phyloP scores from a whole-genome alignment of 1,140 invertebrate species.

The Caerostris extrusa region DNA sequence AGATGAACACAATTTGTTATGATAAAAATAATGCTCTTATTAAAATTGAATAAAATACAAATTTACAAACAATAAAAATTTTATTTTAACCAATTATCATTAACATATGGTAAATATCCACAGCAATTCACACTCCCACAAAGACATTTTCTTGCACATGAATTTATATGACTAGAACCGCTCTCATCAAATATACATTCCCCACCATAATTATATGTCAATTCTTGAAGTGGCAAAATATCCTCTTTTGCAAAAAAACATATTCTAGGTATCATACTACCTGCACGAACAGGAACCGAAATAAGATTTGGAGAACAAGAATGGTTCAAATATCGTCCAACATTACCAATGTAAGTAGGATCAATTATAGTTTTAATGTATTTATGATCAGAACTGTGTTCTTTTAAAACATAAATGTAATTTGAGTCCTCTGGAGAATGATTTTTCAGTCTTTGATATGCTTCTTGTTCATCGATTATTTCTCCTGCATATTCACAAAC shows the following conservation, averaged over 20 bases:
- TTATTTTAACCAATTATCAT: slow-evolving; percentile 42
- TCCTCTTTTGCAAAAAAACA: slow-evolving; percentile 74
- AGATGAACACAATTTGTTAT: too few relatives aligned
- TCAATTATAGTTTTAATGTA: slow-evolving; percentile 69
- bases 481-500: slow-evolving; percentile 78
- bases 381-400: slow-evolving; percentile 33
- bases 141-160: slow-evolving; percentile 29
- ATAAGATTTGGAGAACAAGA: slow-evolving; percentile 94
- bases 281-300: slow-evolving; percentile 84
- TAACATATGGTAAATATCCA: slow-evolving; percentile 48
- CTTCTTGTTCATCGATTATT: slow-evolving; percentile 71
- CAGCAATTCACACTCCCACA: slow-evolving; percentile 16
- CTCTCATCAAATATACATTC: neutral
- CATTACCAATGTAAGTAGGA: slow-evolving; percentile 88
- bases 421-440: slow-evolving; percentile 31
- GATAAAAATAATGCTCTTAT: neutral
- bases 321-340: slow-evolving; percentile 97
- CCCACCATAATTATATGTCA: slow-evolving; percentile 72
- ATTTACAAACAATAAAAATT: neutral
- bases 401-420: slow-evolving; percentile 75
- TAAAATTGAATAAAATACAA: neutral
- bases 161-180: neutral
- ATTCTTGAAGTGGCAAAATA: slow-evolving; percentile 70
- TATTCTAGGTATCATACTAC: slow-evolving; percentile 71
- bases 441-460: neutral